These are phyloP conservation scores for Emmelina monodactyla DNA, from an alignment of 2,888 invertebrate species.

Conservation along the genomic window DNA sequence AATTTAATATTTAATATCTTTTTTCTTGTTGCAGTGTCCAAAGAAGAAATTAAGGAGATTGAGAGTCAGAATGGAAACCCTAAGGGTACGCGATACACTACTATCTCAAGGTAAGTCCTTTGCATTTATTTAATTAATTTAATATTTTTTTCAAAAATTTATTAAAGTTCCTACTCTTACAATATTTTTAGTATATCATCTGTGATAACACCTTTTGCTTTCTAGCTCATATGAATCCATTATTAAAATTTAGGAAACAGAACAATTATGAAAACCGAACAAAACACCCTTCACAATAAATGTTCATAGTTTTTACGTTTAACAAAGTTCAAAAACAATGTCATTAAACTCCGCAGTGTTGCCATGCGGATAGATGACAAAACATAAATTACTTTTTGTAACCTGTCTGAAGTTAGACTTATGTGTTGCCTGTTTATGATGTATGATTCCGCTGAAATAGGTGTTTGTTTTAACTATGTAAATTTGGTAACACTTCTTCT, in stretches of 20 bases:
- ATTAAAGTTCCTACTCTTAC: no score
- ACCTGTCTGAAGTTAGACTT: no score
- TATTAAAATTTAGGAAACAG: no score
- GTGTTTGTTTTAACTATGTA: no score
- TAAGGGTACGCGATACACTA: constrained; percentile 47
- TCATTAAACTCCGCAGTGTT: constrained; percentile 5
- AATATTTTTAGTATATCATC: no score
- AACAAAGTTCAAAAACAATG: background rate
- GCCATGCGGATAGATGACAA: constrained; percentile 15
- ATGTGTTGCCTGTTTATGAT: no score
- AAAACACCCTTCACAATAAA: background rate
- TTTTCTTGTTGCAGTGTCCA: constrained; percentile 45
- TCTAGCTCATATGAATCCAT: no score
- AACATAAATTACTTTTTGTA: constrained; percentile 27
- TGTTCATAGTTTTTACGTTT: background rate
- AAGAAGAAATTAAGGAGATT: constrained; percentile 46
- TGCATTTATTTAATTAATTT: no score
- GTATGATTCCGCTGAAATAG: no score
- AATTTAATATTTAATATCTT: constrained; percentile 2
- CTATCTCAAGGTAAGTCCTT: constrained; percentile 45
- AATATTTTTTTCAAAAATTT: no score
- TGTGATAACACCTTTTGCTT: no score
- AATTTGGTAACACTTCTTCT: no score
- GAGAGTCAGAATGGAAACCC: constrained; percentile 43
- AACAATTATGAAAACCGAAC: background rate